phyloP scores from a whole-genome alignment of 2,888 invertebrate species.

The Catocala sponsa region DNA sequence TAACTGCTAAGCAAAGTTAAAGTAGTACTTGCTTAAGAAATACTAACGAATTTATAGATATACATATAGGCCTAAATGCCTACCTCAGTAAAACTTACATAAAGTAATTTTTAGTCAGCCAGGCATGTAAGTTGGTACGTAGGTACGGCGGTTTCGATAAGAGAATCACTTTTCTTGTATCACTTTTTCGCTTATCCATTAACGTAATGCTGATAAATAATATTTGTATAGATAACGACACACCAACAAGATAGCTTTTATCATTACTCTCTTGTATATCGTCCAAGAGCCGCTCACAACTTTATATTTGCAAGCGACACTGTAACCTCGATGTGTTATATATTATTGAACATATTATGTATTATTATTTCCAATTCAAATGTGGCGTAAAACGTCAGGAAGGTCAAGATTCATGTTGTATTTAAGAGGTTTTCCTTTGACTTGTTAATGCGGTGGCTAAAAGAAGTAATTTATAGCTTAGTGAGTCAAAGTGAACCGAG shows the following conservation, averaged over 20 bases:
- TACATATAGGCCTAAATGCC: background rate
- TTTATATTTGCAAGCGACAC: slow-evolving; percentile 3
- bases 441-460: background rate
- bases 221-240: slow-evolving; percentile 14
- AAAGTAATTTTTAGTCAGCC: background rate
- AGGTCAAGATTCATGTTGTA: slow-evolving; percentile 5
- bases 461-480: background rate
- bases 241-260: slow-evolving; percentile 10
- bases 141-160: slow-evolving; percentile 5
- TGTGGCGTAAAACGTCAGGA: background rate
- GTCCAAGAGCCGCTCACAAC: background rate
- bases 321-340: background rate
- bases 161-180: slow-evolving; percentile 8
- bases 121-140: background rate
- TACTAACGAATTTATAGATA: too few relatives aligned
- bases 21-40: too few relatives aligned
- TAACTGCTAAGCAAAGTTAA: too few relatives aligned
- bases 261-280: slow-evolving; percentile 3
- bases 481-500: slow-evolving; percentile 3
- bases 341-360: too few relatives aligned
- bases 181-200: slow-evolving; percentile 15
- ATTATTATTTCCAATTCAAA: slow-evolving; percentile 2
- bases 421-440: slow-evolving; percentile 1
- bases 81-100: background rate
- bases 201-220: slow-evolving; percentile 17